Percentiles rank a stretch among this genome's conserved stretches.
Evolutionary conservation across 1,140 invertebrate genomes (phyloP).

Genomic region (Hypothenemus hampei): DNA sequence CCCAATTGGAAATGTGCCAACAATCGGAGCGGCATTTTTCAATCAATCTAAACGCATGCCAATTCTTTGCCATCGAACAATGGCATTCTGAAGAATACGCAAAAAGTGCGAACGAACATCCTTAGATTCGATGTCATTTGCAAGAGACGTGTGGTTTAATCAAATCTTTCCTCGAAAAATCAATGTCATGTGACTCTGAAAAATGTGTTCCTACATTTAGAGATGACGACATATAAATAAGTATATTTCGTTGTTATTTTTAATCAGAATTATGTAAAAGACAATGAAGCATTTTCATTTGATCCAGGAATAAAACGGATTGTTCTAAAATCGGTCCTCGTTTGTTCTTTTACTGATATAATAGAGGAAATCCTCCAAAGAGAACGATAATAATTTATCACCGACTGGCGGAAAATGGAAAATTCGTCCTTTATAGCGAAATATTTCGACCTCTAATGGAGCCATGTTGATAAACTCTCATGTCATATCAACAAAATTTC

Average conservation of each 20-base stretch:
- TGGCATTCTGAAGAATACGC: slow-evolving; percentile 6
- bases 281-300: too few species aligned
- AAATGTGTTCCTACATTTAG: too few species aligned
- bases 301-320: too few species aligned
- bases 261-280: too few species aligned
- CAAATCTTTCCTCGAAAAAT: slow-evolving; percentile 28
- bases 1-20: slow-evolving; percentile 11
- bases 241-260: too few species aligned
- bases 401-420: slow-evolving; percentile 13
- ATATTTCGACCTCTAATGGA: slow-evolving; percentile 4
- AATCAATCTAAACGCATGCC: slow-evolving; percentile 9
- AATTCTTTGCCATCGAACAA: slow-evolving; percentile 17
- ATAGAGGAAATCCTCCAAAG: slow-evolving; percentile 3
- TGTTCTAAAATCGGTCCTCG: too few species aligned
- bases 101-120: slow-evolving; percentile 23
- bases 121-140: slow-evolving; percentile 24
- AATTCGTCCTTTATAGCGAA: slow-evolving; percentile 17
- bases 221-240: too few species aligned
- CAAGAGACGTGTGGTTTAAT: slow-evolving; percentile 26
- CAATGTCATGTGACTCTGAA: too few species aligned
- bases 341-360: too few species aligned
- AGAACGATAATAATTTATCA: slow-evolving; percentile 18
- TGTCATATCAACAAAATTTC: too few species aligned
- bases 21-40: slow-evolving; percentile 4
- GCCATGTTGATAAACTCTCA: too few species aligned